Evolutionary conservation across 2,888 invertebrate genomes (phyloP).

Genomic region (Thelaira solivaga): DNA sequence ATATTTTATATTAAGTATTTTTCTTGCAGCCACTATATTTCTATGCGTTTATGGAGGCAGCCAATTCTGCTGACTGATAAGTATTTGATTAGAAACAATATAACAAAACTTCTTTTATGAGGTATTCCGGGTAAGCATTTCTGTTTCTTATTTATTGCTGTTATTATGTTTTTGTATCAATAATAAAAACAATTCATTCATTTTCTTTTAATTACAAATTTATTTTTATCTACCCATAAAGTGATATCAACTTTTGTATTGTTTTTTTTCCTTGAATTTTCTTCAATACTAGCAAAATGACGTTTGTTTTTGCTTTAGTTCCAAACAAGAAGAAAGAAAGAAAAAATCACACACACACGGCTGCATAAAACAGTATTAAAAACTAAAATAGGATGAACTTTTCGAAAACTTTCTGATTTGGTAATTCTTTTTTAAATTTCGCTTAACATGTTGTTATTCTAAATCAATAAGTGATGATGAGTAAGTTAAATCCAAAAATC

Average conservation of each 20-base stretch:
- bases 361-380: too few relatives aligned
- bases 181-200: not conserved
- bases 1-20: not conserved
- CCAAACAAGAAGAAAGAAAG: not conserved
- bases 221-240: not conserved
- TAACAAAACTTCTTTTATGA: not conserved
- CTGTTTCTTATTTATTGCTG: not conserved
- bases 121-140: not conserved
- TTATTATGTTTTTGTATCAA: not conserved
- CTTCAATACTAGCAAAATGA: constrained; percentile 22
- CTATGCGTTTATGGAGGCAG: not conserved
- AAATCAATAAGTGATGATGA: not conserved
- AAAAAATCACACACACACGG: not conserved
- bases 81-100: not conserved
- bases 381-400: too few relatives aligned
- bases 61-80: not conserved
- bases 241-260: not conserved
- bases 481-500: too few relatives aligned
- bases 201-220: not conserved
- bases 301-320: constrained; percentile 23
- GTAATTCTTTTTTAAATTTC: too few relatives aligned
- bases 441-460: too few relatives aligned
- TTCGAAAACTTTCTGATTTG: too few relatives aligned
- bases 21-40: not conserved
- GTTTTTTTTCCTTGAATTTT: not conserved